Conservation (phyloP, 2,888 invertebrate species). For the Stenichneumon culpator region DNA sequence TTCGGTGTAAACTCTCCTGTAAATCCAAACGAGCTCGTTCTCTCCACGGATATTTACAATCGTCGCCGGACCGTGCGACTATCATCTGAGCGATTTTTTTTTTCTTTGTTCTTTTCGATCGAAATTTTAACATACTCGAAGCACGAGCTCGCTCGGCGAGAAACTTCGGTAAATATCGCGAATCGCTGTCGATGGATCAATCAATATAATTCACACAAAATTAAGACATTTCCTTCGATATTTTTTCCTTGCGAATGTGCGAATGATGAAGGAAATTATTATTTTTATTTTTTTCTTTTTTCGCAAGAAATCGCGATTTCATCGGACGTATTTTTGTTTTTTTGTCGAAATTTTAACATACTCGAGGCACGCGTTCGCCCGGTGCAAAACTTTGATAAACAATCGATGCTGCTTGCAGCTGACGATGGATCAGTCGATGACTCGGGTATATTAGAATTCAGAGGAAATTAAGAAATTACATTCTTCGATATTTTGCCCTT, state of each 20-base stretch:
- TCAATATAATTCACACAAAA: background rate
- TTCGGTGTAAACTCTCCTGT: slow-evolving; percentile 61
- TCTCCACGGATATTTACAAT: slow-evolving; percentile 46
- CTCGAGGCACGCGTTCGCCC: background rate
- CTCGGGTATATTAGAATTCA: background rate
- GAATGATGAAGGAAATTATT: background rate
- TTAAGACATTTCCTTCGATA: background rate
- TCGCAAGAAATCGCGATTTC: too few relatives aligned
- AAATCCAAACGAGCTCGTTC: slow-evolving; percentile 48
- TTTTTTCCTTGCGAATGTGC: background rate
- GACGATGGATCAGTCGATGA: background rate
- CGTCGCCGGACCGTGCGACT: slow-evolving; percentile 51
- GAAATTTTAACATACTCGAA: slow-evolving; percentile 5
- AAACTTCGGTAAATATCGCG: background rate
- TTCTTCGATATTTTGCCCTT: background rate
- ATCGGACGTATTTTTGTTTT: background rate
- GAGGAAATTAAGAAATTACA: background rate
- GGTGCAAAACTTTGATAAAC: background rate
- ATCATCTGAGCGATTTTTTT: slow-evolving; percentile 8
- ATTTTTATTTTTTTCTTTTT: background rate
- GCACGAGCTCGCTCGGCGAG: background rate
- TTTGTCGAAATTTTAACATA: background rate
- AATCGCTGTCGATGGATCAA: background rate
- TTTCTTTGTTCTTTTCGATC: background rate
- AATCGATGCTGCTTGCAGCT: background rate